These are phyloP conservation scores for Danio jaintianensis DNA, from an alignment of 2,797 vertebrate species.

Conservation along the genomic window DNA sequence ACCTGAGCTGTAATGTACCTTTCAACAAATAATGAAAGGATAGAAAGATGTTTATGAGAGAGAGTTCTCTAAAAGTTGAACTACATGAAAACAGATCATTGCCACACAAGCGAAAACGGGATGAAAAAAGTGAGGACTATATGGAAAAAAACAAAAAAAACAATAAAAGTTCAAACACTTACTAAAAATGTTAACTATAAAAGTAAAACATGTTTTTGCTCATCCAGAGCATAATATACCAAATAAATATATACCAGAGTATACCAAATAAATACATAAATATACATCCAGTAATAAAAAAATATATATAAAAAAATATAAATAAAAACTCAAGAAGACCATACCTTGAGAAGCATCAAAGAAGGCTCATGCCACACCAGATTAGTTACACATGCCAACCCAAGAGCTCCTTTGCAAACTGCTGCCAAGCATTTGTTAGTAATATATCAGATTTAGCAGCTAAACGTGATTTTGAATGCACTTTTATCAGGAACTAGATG, in stretches of 20 bases:
- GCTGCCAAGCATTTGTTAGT: not conserved
- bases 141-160: too few relatives aligned
- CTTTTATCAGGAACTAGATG: not conserved
- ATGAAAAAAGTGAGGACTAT: not conserved
- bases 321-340: not conserved
- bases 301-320: too few relatives aligned
- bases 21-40: slow-evolving; percentile 24
- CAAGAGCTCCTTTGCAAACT: not conserved
- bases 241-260: too few relatives aligned
- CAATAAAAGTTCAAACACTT: not conserved
- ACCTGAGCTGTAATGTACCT: slow-evolving; percentile 13
- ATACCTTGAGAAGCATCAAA: slow-evolving; percentile 25
- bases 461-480: not conserved
- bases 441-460: not conserved
- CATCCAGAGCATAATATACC: too few relatives aligned
- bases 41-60: not conserved
- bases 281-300: too few relatives aligned
- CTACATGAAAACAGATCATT: not conserved
- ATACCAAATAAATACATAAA: too few relatives aligned
- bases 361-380: not conserved
- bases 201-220: too few relatives aligned
- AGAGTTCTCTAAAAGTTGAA: slow-evolving; percentile 8
- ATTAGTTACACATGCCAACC: slow-evolving; percentile 7
- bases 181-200: not conserved
- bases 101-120: not conserved